Evolutionary conservation across 2,888 invertebrate species (phyloP).

Genomic region (Protophormia terraenovae): DNA sequence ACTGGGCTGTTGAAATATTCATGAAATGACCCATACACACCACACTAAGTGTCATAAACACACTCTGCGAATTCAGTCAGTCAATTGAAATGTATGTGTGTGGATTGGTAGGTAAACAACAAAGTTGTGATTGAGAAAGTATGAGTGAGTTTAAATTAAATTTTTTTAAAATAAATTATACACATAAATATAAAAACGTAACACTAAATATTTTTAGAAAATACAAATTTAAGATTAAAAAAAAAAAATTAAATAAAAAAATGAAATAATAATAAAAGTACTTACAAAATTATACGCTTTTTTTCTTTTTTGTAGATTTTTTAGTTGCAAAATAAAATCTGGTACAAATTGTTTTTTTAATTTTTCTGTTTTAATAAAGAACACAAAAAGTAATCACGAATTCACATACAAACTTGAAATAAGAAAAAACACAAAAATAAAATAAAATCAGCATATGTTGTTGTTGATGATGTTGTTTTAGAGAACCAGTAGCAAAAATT

Average conservation of each 20-base stretch:
- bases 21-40: slow-evolving; percentile 37
- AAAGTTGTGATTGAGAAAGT: background rate
- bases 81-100: background rate
- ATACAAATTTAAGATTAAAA: background rate
- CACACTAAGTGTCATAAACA: background rate
- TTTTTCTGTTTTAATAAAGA: slow-evolving; percentile 29
- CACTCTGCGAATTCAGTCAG: background rate
- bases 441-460: slow-evolving; percentile 59
- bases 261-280: slow-evolving; percentile 31
- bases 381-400: slow-evolving; percentile 56
- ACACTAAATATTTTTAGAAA: background rate
- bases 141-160: background rate
- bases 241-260: background rate
- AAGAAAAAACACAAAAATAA: slow-evolving; percentile 46
- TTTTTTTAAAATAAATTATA: background rate
- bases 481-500: slow-evolving; percentile 53
- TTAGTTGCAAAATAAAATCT: slow-evolving; percentile 54
- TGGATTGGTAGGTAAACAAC: background rate
- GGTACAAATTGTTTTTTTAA: slow-evolving; percentile 35
- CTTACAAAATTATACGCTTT: slow-evolving; percentile 54
- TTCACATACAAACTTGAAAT: slow-evolving; percentile 61
- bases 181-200: background rate
- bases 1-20: background rate
- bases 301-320: slow-evolving; percentile 14
- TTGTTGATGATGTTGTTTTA: slow-evolving; percentile 49